phyloP scores from a whole-genome alignment of 2,888 invertebrate species.

The Muscina levida region DNA sequence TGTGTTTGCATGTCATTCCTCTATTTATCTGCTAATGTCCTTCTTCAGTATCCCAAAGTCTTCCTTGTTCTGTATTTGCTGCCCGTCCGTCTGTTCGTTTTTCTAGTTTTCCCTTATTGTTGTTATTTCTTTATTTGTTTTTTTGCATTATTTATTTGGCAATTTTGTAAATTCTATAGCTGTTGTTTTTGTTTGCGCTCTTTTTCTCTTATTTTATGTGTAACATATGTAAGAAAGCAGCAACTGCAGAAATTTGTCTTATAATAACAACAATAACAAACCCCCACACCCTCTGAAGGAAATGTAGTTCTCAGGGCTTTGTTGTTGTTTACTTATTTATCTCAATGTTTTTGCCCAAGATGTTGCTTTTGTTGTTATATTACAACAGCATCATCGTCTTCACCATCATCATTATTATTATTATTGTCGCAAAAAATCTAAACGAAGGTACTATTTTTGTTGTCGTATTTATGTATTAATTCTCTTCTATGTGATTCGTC shows the following conservation, averaged over 20 bases:
- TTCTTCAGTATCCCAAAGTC: slow-evolving; percentile 1
- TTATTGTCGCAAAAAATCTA: no score
- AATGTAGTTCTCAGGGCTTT: not conserved
- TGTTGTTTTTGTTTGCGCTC: slow-evolving; percentile 8
- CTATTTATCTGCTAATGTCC: no score
- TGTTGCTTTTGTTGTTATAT: not conserved
- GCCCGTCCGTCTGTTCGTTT: not conserved
- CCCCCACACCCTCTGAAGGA: slow-evolving; percentile 6
- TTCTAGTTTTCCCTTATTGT: slow-evolving; percentile 2
- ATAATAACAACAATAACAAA: not conserved
- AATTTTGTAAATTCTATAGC: not conserved
- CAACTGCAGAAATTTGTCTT: not conserved
- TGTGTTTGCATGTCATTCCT: not conserved
- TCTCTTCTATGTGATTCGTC: slow-evolving; percentile 18
- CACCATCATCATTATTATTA: no score
- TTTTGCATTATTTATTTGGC: no score
- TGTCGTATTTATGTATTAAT: slow-evolving; percentile 8
- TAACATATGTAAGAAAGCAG: slow-evolving; percentile 9
- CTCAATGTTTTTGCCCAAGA: not conserved
- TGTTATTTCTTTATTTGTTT: no score
- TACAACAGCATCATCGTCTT: no score
- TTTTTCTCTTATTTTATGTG: slow-evolving; percentile 7
- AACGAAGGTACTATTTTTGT: no score
- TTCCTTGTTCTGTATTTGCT: slow-evolving; percentile 15
- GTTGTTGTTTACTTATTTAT: not conserved